Evolutionary conservation across 2,113 vertebrate genomes (phyloP).

Genomic region (Eudorcas thomsonii): DNA sequence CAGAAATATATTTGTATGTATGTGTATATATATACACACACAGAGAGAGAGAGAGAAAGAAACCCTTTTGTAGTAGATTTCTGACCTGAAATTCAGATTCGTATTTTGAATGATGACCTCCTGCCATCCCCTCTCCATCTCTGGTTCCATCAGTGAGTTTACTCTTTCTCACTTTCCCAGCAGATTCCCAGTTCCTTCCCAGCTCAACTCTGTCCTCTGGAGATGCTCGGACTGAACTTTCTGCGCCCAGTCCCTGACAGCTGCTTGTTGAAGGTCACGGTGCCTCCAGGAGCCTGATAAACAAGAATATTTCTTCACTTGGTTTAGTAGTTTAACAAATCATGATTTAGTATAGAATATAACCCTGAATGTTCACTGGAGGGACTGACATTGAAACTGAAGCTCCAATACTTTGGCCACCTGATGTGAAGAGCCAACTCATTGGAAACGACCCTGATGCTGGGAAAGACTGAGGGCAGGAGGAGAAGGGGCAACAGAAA

Average conservation of each 20-base stretch:
- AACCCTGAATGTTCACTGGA: neutral
- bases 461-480: neutral
- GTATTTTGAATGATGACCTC: neutral
- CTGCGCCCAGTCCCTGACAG: neutral
- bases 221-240: neutral
- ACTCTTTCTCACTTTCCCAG: neutral
- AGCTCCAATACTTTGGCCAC: neutral
- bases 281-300: neutral
- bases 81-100: neutral
- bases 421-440: neutral
- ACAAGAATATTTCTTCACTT: neutral
- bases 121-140: neutral
- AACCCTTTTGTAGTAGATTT: neutral
- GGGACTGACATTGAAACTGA: neutral
- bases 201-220: neutral
- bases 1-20: neutral
- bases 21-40: neutral
- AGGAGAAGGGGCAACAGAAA: neutral
- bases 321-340: neutral
- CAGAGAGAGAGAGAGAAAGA: neutral
- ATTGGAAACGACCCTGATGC: neutral
- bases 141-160: neutral
- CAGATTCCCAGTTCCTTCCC: neutral
- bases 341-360: neutral
- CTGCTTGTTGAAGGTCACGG: neutral